Evolutionary conservation across 2,797 vertebrate species (phyloP).

Genomic region (Leucoraja ocellata): DNA sequence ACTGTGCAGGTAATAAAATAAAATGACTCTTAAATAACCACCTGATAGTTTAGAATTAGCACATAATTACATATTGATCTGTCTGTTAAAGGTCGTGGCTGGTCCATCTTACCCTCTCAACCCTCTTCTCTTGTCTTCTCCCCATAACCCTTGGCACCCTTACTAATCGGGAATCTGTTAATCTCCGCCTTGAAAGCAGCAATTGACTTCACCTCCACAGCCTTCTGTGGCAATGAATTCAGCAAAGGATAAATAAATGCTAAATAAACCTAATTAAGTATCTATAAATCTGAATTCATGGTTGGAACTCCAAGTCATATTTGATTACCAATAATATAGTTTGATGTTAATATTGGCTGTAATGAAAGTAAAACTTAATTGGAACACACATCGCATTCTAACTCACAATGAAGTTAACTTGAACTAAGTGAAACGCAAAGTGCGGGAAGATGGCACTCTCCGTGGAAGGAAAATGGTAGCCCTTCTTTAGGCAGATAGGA

Average conservation of each 20-base stretch:
- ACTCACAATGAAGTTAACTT: neutral
- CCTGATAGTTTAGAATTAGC: slow-evolving; percentile 25
- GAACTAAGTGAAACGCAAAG: neutral
- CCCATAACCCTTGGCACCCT: too few relatives aligned
- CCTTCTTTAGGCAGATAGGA: too few relatives aligned
- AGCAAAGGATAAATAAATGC: neutral
- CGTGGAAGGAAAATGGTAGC: too few relatives aligned
- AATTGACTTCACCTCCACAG: too few relatives aligned
- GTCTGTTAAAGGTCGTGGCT: neutral
- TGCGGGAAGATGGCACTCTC: too few relatives aligned
- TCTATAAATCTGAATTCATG: neutral
- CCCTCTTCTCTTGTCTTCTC: too few relatives aligned
- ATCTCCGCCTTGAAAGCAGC: too few relatives aligned
- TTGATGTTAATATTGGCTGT: neutral
- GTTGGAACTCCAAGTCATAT: neutral
- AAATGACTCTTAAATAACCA: neutral
- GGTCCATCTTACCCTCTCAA: too few relatives aligned
- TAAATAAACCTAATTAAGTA: too few relatives aligned
- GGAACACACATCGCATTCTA: neutral
- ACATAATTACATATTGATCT: slow-evolving; percentile 22
- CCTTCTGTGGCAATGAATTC: too few relatives aligned
- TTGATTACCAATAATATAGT: neutral
- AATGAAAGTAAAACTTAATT: neutral
- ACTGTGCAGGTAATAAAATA: neutral
- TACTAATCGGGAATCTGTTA: too few relatives aligned